phyloP scores from a whole-genome alignment of 1,140 invertebrate species.

The Drosophila parabipectinata region DNA sequence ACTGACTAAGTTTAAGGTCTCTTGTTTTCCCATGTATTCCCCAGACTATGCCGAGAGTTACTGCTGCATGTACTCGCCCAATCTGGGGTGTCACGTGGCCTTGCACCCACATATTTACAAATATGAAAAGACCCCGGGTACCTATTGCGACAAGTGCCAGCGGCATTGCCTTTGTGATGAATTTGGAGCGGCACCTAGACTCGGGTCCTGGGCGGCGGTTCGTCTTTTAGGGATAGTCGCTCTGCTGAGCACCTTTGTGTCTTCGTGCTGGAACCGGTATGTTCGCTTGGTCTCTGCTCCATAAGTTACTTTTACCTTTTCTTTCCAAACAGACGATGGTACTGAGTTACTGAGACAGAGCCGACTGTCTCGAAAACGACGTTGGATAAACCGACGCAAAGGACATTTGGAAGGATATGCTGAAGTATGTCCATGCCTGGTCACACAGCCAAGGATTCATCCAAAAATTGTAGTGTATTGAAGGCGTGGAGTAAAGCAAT shows the following conservation, averaged over 20 bases:
- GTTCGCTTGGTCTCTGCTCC: background rate
- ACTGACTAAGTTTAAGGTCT: background rate
- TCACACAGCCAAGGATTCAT: too few relatives aligned
- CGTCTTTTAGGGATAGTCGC: background rate
- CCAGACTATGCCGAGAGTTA: slow-evolving; percentile 5
- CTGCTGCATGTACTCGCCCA: slow-evolving; percentile 46
- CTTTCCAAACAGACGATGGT: background rate
- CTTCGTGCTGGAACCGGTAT: background rate
- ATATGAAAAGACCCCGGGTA: background rate
- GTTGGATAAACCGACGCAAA: background rate
- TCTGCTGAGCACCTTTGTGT: background rate
- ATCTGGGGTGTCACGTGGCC: slow-evolving; percentile 29
- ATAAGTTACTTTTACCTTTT: background rate
- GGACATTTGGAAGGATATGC: background rate
- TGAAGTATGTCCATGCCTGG: too few relatives aligned
- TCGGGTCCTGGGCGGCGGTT: background rate
- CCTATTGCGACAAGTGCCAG: slow-evolving; percentile 17
- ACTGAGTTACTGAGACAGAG: background rate
- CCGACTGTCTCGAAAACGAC: background rate
- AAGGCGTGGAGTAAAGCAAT: too few relatives aligned
- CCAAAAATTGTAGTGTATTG: too few relatives aligned
- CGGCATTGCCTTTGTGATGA: slow-evolving; percentile 7
- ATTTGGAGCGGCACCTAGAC: background rate
- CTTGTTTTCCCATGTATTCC: too few relatives aligned
- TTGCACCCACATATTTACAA: background rate